Evolutionary conservation across 1,140 invertebrate species (phyloP), one percentile per base, ranked within the genome.

Genomic region (Lamellibrachia luymesi): DNA sequence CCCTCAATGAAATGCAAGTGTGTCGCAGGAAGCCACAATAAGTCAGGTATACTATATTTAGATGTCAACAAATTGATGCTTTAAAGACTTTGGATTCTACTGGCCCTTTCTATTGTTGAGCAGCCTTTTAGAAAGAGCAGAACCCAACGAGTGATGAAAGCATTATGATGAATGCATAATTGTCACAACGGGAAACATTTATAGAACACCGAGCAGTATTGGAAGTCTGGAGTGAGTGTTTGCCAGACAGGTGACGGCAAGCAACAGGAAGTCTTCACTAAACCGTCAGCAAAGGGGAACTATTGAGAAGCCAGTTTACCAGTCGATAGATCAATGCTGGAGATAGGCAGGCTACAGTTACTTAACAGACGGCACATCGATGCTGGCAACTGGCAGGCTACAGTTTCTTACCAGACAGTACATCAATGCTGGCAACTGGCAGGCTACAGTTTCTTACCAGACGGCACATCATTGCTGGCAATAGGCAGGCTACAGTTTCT

Each of bases 371-470:
- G 38, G 38, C 38, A 38, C 38, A 38, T 38, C 38, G 38, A 38
- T 38, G 38, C 38, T 38, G 38, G 38, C 38, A 38, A 38, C 1
- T 0, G 38, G 38, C 38, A 38, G 38, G 38, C 38, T 38, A 38
- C 38, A 38, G 38, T 38, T 17, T 80, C 52, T 93, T 94, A 97
- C 97, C 97, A 95, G 98, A 99, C 25, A 99, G 99, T 95, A 99
- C 98, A 96, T 99, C 99, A 94, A 99, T 97, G 95, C 98, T 99
- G 95, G 97, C 97, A 95, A 98, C 96, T 4, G 98, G 98, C 38
- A 97, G 92, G 95, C 97, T 10, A 97, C 97, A 89, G 91, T 97
- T 96, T 38, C 38, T 38, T 38, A 38, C 38, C 38, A 38, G 38
- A 38, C 38, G 1, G 38, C 38, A 38, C 38, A 38, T 1, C 38